Evolutionary conservation across 2,888 invertebrate genomes (phyloP).

Genomic region (Argyra leucocephala): DNA sequence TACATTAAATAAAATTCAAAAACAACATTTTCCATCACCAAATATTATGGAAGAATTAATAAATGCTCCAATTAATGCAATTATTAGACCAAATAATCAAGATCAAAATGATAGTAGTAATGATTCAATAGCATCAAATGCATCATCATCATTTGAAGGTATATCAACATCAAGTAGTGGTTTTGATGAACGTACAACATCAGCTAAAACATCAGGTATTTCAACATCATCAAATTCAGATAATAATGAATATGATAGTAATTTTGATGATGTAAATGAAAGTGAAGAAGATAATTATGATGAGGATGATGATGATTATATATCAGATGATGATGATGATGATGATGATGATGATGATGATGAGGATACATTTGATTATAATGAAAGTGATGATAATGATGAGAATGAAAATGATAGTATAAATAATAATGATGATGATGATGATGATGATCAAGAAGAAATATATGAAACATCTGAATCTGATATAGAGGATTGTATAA

Average conservation of each 20-base stretch:
- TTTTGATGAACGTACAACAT: slow-evolving; percentile 34
- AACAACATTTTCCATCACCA: slow-evolving; percentile 29
- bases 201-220: slow-evolving; percentile 35
- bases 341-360: slow-evolving; percentile 15
- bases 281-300: slow-evolving; percentile 13
- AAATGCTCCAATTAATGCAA: slow-evolving; percentile 18
- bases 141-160: neutral
- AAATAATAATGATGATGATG: neutral
- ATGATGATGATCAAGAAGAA: too few species aligned
- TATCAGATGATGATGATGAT: slow-evolving; percentile 10
- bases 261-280: slow-evolving; percentile 17
- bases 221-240: slow-evolving; percentile 14
- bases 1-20: slow-evolving; percentile 8
- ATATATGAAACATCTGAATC: slow-evolving; percentile 6
- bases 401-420: slow-evolving; percentile 16
- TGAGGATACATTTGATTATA: neutral
- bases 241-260: slow-evolving; percentile 17
- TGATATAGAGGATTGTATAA: too few species aligned
- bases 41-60: slow-evolving; percentile 22
- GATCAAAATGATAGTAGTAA: neutral
- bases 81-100: slow-evolving; percentile 4
- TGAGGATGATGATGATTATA: slow-evolving; percentile 14
- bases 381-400: slow-evolving; percentile 12
- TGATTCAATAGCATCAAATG: slow-evolving; percentile 10
- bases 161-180: slow-evolving; percentile 29